Evolutionary conservation across 2,888 invertebrate species (phyloP).

Genomic region (Abrostola triplasia): DNA sequence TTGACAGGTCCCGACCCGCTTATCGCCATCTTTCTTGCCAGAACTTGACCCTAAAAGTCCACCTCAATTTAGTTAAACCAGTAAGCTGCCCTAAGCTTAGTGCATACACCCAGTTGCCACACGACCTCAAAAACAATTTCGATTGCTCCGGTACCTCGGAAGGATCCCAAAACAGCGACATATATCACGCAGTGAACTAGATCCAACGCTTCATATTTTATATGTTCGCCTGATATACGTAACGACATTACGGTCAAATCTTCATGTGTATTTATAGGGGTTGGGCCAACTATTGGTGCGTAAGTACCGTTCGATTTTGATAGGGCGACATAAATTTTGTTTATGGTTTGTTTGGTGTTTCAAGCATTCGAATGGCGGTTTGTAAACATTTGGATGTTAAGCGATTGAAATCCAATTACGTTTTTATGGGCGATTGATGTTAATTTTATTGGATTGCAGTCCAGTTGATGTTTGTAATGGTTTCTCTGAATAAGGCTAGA

Average conservation of each 20-base stretch:
- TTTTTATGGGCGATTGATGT: slow-evolving; percentile 47
- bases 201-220: slow-evolving; percentile 62
- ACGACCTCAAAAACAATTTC: neutral
- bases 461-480: slow-evolving; percentile 9
- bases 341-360: slow-evolving; percentile 55
- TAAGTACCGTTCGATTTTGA: slow-evolving; percentile 44
- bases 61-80: too few relatives aligned
- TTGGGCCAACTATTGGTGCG: slow-evolving; percentile 55
- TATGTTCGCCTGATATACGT: slow-evolving; percentile 58
- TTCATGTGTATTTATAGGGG: slow-evolving; percentile 81
- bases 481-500: slow-evolving; percentile 15
- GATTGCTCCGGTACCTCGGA: neutral
- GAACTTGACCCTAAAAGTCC: too few relatives aligned
- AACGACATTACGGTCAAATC: slow-evolving; percentile 64
- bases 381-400: slow-evolving; percentile 42
- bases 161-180: neutral
- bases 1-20: too few relatives aligned
- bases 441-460: slow-evolving; percentile 30
- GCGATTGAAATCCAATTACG: slow-evolving; percentile 52
- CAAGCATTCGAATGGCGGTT: slow-evolving; percentile 34
- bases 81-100: too few relatives aligned
- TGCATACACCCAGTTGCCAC: too few relatives aligned
- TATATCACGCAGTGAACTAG: slow-evolving; percentile 13
- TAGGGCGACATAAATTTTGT: slow-evolving; percentile 57
- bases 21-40: too few relatives aligned